Evolutionary conservation across 2,797 vertebrate genomes (phyloP).

Genomic region (Furcifer pardalis): DNA sequence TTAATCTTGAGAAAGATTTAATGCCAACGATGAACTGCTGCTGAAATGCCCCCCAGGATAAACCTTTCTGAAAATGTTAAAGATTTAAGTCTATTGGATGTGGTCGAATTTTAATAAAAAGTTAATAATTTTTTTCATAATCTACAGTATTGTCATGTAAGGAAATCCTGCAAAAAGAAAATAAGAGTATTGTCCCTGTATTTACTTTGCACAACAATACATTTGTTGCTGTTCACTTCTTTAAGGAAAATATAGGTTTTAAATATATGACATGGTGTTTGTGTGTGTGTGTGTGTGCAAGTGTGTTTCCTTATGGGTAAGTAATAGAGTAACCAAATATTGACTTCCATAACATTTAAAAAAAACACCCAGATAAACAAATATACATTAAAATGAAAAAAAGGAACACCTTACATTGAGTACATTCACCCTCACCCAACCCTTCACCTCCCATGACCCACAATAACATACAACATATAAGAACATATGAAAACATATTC

Average conservation of each 20-base stretch:
- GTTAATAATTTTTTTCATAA: not conserved
- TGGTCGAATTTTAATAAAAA: not conserved
- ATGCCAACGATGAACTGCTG: conserved; percentile 24
- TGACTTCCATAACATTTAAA: no score
- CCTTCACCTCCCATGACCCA: no score
- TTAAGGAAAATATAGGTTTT: not conserved
- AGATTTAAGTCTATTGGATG: conserved; percentile 35
- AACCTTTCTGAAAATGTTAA: conserved; percentile 45
- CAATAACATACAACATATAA: no score
- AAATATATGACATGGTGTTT: not conserved
- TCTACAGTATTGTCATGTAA: not conserved
- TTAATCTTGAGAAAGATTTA: conserved; percentile 59
- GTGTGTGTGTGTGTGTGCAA: not conserved
- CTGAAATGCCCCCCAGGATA: conserved; percentile 47
- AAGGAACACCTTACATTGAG: no score
- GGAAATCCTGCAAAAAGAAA: not conserved
- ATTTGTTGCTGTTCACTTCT: not conserved
- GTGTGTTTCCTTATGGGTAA: no score
- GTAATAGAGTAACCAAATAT: not conserved
- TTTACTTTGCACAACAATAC: not conserved
- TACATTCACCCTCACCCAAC: no score
- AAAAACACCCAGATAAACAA: no score
- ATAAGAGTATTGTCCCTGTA: not conserved
- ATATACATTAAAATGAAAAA: no score
- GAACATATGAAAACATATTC: no score